Conservation (phyloP, 2,888 invertebrate species). For the Bruchidius siliquastri region DNA sequence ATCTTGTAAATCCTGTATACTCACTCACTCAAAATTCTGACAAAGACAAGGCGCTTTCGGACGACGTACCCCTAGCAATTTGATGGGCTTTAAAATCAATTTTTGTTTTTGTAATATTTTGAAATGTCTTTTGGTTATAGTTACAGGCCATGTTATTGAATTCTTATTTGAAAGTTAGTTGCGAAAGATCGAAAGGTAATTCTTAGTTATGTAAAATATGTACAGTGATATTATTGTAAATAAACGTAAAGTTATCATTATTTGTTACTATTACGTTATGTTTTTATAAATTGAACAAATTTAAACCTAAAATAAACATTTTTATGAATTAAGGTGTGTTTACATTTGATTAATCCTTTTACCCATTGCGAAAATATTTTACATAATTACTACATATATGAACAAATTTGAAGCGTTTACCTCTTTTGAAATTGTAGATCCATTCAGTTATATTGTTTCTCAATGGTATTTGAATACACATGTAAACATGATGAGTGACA, state of each 20-base stretch:
- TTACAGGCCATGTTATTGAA: background rate
- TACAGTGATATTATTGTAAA: conserved; percentile 37
- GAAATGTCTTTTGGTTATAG: background rate
- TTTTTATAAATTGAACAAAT: conserved; percentile 47
- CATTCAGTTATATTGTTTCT: too few species aligned
- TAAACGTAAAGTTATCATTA: conserved; percentile 39
- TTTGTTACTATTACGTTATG: conserved; percentile 47
- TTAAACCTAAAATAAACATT: conserved; percentile 40
- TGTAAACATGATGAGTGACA: too few species aligned
- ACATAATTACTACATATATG: too few species aligned
- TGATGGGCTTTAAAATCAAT: background rate
- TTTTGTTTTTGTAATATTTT: background rate
- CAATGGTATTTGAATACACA: too few species aligned
- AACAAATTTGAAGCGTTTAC: too few species aligned
- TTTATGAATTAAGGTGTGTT: conserved; percentile 26
- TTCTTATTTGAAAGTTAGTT: background rate
- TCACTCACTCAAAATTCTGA: background rate
- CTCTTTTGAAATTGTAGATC: too few species aligned
- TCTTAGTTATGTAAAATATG: conserved; percentile 27
- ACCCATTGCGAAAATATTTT: too few species aligned
- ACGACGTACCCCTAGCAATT: too few species aligned
- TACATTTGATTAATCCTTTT: conserved; percentile 4
- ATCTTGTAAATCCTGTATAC: too few species aligned
- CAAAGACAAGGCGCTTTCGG: background rate
- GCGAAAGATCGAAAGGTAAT: background rate